Evolutionary conservation across 2,888 invertebrate species (phyloP).

Genomic region (Dorcus hopei): DNA sequence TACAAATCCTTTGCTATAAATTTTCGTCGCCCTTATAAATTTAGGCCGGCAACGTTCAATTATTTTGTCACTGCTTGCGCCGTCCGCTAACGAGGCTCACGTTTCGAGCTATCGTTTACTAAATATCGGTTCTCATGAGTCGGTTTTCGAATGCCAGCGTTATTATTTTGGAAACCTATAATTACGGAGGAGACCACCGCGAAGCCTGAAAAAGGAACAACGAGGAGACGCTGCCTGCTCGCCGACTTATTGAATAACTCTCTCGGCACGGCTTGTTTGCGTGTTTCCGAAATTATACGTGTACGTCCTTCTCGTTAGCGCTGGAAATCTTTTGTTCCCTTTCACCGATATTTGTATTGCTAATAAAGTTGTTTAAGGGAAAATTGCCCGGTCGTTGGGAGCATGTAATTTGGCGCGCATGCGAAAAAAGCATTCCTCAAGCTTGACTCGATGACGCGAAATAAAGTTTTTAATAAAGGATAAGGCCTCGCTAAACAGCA

Average conservation of each 20-base stretch:
- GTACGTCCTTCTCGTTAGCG: slow-evolving; percentile 10
- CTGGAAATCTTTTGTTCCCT: neutral
- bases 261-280: slow-evolving; percentile 5
- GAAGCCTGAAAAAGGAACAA: slow-evolving; percentile 34
- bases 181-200: slow-evolving; percentile 46
- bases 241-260: slow-evolving; percentile 4
- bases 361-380: neutral
- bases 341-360: neutral
- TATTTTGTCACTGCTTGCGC: slow-evolving; percentile 13
- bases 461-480: too few relatives aligned
- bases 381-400: too few relatives aligned
- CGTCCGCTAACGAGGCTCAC: slow-evolving; percentile 36
- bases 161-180: slow-evolving; percentile 48
- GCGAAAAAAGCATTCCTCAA: too few relatives aligned
- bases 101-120: slow-evolving; percentile 42
- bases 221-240: neutral
- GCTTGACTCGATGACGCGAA: too few relatives aligned
- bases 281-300: slow-evolving; percentile 15
- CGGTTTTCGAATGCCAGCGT: slow-evolving; percentile 45
- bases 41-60: slow-evolving; percentile 21
- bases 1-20: too few relatives aligned
- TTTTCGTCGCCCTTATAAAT: neutral
- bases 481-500: too few relatives aligned
- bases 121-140: slow-evolving; percentile 48
- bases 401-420: too few relatives aligned